Evolutionary conservation across 1,140 invertebrate species (phyloP).

Genomic region (Scaptomyza pallida): DNA sequence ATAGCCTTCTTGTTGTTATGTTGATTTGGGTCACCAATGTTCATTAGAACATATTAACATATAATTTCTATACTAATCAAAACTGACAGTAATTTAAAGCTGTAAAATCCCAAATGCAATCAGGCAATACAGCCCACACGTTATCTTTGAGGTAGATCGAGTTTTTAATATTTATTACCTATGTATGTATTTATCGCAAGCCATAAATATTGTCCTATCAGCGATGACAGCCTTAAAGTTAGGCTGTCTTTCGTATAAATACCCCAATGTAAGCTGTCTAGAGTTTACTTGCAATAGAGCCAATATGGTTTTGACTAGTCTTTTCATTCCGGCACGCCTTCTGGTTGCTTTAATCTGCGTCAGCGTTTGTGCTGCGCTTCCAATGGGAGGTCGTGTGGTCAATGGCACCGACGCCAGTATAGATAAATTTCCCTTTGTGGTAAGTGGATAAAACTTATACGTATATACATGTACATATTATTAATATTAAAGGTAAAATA

Average conservation of each 20-base stretch:
- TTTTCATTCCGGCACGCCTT: constrained; percentile 10
- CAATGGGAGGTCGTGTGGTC: constrained; percentile 62
- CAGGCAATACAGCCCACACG: too few relatives aligned
- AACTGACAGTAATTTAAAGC: too few relatives aligned
- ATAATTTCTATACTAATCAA: too few relatives aligned
- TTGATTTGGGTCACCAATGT: too few relatives aligned
- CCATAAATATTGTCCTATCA: constrained; percentile 30
- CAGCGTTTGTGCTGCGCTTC: constrained; percentile 38
- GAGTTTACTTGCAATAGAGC: background rate
- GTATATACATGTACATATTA: background rate
- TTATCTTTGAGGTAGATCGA: constrained; percentile 8
- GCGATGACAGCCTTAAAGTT: background rate
- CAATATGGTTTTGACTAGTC: constrained; percentile 36
- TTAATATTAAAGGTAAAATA: too few relatives aligned
- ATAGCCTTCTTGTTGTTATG: too few relatives aligned
- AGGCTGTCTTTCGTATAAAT: constrained; percentile 23
- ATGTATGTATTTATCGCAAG: constrained; percentile 23
- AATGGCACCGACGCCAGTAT: constrained; percentile 71
- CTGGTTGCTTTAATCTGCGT: constrained; percentile 18
- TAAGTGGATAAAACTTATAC: constrained; percentile 28
- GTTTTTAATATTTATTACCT: constrained; percentile 9
- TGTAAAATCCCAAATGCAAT: too few relatives aligned
- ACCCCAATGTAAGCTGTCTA: background rate
- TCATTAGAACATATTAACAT: too few relatives aligned
- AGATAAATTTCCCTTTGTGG: constrained; percentile 72